phyloP scores from a whole-genome alignment of 2,113 vertebrate species.

The Bubo blakistoni region DNA sequence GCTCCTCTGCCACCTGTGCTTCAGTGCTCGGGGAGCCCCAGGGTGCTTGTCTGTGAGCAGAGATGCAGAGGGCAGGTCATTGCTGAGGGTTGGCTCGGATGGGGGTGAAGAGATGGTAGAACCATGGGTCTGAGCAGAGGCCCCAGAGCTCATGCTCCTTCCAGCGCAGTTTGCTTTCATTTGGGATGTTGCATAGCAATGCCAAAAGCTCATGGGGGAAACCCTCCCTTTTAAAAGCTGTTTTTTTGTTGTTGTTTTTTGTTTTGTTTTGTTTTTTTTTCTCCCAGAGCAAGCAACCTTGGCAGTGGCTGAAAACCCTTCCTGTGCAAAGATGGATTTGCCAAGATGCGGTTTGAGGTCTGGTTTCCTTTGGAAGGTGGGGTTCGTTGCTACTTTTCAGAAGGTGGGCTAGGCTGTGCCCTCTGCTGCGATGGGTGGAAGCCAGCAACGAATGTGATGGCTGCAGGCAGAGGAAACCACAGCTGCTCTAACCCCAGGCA shows the following conservation, averaged over 20 bases:
- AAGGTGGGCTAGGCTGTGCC: neutral
- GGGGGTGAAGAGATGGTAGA: neutral
- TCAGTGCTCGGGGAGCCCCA: accelerated
- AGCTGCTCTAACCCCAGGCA: neutral
- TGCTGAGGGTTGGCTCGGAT: neutral
- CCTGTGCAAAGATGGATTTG: neutral
- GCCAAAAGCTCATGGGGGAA: neutral
- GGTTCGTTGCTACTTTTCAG: neutral
- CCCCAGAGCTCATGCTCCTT: accelerated
- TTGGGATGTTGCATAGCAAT: neutral
- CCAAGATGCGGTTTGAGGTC: neutral
- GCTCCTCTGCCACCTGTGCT: neutral
- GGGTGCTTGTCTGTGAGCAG: neutral
- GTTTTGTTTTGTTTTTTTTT: neutral
- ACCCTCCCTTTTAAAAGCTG: neutral
- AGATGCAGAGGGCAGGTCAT: too few relatives aligned
- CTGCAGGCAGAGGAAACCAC: neutral
- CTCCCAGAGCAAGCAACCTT: neutral
- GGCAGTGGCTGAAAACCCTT: neutral
- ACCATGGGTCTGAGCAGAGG: neutral
- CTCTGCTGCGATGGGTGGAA: neutral
- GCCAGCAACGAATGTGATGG: neutral
- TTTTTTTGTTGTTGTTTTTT: neutral
- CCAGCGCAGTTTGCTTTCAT: neutral
- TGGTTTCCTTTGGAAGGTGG: neutral